Conservation (phyloP, 1,140 invertebrate species). For the Rhopalosiphum padi region DNA sequence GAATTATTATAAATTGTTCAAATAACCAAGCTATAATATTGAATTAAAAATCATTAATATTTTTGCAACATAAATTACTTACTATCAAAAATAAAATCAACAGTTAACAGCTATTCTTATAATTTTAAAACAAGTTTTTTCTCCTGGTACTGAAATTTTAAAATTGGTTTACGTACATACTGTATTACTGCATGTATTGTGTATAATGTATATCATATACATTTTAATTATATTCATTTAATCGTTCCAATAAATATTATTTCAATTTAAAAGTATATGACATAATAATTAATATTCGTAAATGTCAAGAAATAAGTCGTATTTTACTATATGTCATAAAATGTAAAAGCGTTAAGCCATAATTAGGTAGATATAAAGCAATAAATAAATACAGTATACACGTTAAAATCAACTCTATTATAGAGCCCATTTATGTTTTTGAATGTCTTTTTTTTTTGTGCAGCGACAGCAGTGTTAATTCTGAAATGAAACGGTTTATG, state of each 20-base stretch:
- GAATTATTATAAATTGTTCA: not conserved
- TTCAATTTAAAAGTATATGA: not conserved
- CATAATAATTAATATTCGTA: not conserved
- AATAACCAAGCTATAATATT: not conserved
- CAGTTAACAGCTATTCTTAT: not conserved
- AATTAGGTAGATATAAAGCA: not conserved
- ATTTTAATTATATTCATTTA: not conserved
- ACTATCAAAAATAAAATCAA: not conserved
- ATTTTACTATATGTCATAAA: not conserved
- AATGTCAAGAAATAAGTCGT: not conserved
- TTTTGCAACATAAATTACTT: not conserved
- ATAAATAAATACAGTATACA: conserved; percentile 23
- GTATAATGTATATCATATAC: not conserved
- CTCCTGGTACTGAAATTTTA: not conserved
- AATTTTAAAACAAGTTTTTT: not conserved
- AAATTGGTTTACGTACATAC: not conserved
- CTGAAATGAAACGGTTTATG: not conserved
- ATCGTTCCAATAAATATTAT: not conserved
- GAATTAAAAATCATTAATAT: not conserved
- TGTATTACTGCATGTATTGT: not conserved
- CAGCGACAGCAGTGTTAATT: not conserved
- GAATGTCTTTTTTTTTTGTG: not conserved
- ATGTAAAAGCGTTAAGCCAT: not conserved
- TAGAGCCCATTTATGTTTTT: not conserved
- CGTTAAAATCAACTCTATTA: conserved; percentile 1